These are phyloP conservation scores for Todiramphus saurophagus DNA, from an alignment of 2,113 vertebrate species.

Conservation along the genomic window DNA sequence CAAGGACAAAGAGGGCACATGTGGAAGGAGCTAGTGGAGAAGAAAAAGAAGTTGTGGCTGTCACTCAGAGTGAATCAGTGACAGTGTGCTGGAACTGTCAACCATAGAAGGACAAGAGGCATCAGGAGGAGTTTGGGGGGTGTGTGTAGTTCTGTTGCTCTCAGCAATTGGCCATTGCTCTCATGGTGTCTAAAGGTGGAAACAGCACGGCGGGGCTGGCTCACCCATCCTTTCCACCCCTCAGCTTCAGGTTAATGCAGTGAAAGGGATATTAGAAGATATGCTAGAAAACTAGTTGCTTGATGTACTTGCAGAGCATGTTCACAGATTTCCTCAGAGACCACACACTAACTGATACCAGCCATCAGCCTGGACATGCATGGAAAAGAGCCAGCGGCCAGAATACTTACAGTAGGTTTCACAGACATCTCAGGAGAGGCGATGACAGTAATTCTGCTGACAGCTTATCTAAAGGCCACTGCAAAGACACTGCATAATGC, in stretches of 20 bases:
- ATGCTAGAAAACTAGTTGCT: neutral
- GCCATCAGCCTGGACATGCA: neutral
- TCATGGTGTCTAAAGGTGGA: neutral
- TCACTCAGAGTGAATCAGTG: neutral
- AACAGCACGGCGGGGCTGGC: neutral
- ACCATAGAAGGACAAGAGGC: neutral
- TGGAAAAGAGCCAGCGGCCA: neutral
- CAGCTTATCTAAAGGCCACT: neutral
- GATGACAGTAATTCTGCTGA: neutral
- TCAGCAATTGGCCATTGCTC: neutral
- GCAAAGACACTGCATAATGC: neutral
- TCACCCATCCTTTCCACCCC: neutral
- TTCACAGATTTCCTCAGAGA: neutral
- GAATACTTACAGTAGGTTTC: neutral
- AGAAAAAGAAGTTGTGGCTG: neutral
- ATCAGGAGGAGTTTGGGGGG: neutral
- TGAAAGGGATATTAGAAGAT: neutral
- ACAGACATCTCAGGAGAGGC: neutral
- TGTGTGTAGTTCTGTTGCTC: neutral
- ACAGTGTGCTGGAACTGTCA: neutral
- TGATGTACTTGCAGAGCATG: neutral
- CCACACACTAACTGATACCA: accelerated
- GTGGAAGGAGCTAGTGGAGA: neutral
- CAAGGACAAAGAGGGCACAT: neutral
- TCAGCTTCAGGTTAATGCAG: neutral